phyloP scores from a whole-genome alignment of 2,888 invertebrate genomes.

The Standfussiana lucernea region DNA sequence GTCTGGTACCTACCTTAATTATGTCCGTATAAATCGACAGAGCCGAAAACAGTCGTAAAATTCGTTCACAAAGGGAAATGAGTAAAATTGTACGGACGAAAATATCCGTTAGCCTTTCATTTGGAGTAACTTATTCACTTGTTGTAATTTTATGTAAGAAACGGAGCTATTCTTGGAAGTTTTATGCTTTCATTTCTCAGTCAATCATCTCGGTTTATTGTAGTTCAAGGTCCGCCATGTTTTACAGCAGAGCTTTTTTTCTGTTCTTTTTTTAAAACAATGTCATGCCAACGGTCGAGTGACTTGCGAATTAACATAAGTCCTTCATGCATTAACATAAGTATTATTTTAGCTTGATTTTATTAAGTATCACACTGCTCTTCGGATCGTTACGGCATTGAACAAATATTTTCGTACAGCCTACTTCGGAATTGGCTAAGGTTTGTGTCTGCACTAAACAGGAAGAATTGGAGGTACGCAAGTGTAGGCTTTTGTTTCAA shows the following conservation, averaged over 20 bases:
- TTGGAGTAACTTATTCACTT: constrained; percentile 63
- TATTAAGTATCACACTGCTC: not conserved
- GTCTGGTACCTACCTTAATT: constrained; percentile 61
- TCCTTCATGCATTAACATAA: not conserved
- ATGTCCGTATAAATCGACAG: constrained; percentile 65
- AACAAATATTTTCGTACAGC: not conserved
- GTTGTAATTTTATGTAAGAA: constrained; percentile 64
- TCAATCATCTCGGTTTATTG: constrained; percentile 49
- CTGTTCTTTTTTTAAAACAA: constrained; percentile 11
- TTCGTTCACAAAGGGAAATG: constrained; percentile 65
- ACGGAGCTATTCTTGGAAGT: constrained; percentile 57
- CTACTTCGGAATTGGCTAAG: not conserved
- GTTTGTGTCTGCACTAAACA: not conserved
- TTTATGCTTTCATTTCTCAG: constrained; percentile 60
- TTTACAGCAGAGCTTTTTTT: not conserved
- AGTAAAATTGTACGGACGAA: constrained; percentile 63
- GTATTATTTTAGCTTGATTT: not conserved
- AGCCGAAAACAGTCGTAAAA: constrained; percentile 66
- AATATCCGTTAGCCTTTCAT: constrained; percentile 62
- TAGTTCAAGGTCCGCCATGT: constrained; percentile 34
- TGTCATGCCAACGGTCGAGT: not conserved
- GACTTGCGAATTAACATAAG: constrained; percentile 1
- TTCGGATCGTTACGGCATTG: not conserved
- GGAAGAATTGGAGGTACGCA: not conserved
- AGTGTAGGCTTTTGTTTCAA: not conserved